Evolutionary conservation across 2,113 vertebrate species (phyloP), one percentile per base, ranked within the genome.

Genomic region (Dendropsophus ebraccatus): DNA sequence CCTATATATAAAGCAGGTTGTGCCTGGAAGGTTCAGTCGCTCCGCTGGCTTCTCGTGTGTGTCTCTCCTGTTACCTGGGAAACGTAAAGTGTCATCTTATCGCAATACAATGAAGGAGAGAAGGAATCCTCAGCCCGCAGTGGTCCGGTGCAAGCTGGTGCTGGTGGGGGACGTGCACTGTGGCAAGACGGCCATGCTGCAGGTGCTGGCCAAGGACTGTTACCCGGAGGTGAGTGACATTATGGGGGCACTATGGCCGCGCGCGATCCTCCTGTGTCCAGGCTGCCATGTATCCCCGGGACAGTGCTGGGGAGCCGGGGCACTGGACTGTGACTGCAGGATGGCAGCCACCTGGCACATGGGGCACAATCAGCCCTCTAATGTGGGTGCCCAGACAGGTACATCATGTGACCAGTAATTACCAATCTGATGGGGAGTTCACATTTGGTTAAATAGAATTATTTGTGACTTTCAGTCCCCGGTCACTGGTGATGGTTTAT

Each of bases 131-230:
- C 94, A 97, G 93, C 94, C 96, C 1, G 93, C 92, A 9, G 95
- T 97, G 52, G 95, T 95, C 88, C 92, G 97, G 17, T 98, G 97
- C 88, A 99, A 99, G 87, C 93, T 99, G 25, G 97, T 99, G 41
- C 91, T 99, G 90, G 96, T 99, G 28, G 97, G 97, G 17, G 97
- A 98, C 49, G 97, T 99, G 87, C 97, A 99, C 91, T 97, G 97
- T 88, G 97, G 97, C 91, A 98, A 99, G 94, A 99, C 97, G 1
- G 97, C 97, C 67, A 99, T 98, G 97, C 92, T 99, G 90, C 97
- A 98, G 90, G 97, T 99, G 88, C 75, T 99, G 89, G 97, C 96
- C 0, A 99, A 98, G 89, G 97, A 99, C 90, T 97, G 96, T 90
- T 99, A 98, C 73, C 97, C 97, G 0, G 97, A 99, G 97, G 97